Evolutionary conservation across 1,140 invertebrate species (phyloP).

Genomic region (Drosophila jambulina): DNA sequence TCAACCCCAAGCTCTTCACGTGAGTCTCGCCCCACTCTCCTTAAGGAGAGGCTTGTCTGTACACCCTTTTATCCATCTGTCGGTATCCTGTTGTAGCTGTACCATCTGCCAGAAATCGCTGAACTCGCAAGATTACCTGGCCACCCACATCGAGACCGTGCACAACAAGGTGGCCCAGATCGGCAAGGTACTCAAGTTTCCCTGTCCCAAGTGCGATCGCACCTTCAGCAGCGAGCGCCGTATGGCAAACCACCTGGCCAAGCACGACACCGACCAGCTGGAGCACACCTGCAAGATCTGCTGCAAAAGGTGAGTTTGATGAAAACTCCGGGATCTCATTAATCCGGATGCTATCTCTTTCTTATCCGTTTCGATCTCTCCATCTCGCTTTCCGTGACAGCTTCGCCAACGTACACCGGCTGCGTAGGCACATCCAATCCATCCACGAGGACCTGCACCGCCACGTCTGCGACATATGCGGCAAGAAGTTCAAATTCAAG

Average conservation of each 20-base stretch:
- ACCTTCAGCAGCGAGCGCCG: slow-evolving; percentile 69
- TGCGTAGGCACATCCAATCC: slow-evolving; percentile 72
- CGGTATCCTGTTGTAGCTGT: slow-evolving; percentile 49
- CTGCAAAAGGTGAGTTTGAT: slow-evolving; percentile 55
- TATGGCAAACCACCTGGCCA: slow-evolving; percentile 63
- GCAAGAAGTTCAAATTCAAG: slow-evolving; percentile 80
- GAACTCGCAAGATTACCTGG: slow-evolving; percentile 71
- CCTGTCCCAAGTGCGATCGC: slow-evolving; percentile 73
- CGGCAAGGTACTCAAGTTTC: slow-evolving; percentile 58
- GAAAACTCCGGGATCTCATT: background rate
- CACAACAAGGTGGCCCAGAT: slow-evolving; percentile 70
- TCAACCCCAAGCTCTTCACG: slow-evolving; percentile 80
- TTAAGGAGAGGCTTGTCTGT: background rate
- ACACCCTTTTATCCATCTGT: background rate
- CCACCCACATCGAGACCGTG: slow-evolving; percentile 76
- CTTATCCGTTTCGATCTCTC: background rate
- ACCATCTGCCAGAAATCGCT: slow-evolving; percentile 75
- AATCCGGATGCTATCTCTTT: background rate
- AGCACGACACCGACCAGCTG: slow-evolving; percentile 72
- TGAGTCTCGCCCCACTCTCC: slow-evolving; percentile 15
- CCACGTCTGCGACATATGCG: slow-evolving; percentile 79
- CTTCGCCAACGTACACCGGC: slow-evolving; percentile 66
- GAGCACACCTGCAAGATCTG: slow-evolving; percentile 75
- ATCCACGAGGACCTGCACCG: slow-evolving; percentile 76
- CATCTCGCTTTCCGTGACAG: slow-evolving; percentile 23